Percentiles rank a stretch among this genome's conserved stretches.
Evolutionary conservation across 2,113 vertebrate species (phyloP).

Genomic region (Oreotrochilus melanogaster): DNA sequence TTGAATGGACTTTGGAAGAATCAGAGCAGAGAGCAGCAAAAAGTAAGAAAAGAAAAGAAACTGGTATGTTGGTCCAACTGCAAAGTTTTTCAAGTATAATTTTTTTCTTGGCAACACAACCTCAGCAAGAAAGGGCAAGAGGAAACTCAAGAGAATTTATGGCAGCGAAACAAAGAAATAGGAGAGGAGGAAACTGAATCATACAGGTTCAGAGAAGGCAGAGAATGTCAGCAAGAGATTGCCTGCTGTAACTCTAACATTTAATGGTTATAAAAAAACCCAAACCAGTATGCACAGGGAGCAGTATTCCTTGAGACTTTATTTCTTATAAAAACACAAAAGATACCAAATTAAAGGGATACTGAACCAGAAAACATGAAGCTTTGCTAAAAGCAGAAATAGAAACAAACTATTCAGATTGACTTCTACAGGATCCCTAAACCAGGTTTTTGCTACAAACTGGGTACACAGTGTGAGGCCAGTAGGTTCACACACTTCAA

Average conservation of each 20-base stretch:
- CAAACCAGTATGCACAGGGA: neutral
- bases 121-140: neutral
- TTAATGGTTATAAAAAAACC: neutral
- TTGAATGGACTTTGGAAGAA: neutral
- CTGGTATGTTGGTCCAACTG: neutral
- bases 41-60: neutral
- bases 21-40: neutral
- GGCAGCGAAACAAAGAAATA: neutral
- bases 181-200: slow-evolving; percentile 29
- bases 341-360: neutral
- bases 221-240: neutral
- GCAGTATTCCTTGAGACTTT: neutral
- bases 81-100: neutral
- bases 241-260: neutral
- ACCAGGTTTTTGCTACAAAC: neutral
- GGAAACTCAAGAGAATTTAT: neutral
- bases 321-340: neutral
- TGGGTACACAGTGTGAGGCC: neutral
- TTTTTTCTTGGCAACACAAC: neutral
- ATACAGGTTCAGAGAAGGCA: neutral
- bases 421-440: neutral
- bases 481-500: neutral
- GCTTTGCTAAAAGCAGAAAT: neutral
- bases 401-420: neutral
- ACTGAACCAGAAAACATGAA: neutral